Percentiles rank a stretch among this genome's conserved stretches.
phyloP scores from a whole-genome alignment of 2,113 vertebrate species.

The Gasterosteus nipponicus region DNA sequence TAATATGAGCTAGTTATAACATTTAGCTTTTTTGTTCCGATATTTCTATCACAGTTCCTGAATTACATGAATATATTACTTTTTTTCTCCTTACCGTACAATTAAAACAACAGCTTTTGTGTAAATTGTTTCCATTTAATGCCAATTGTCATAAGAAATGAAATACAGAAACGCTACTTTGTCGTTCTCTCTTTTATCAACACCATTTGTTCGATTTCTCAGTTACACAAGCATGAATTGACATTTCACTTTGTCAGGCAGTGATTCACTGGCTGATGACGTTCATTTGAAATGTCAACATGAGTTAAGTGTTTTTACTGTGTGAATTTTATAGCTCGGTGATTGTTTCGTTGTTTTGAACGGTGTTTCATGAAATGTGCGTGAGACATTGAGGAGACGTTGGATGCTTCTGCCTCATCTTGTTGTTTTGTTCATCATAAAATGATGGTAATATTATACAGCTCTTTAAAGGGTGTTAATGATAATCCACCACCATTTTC shows the following conservation, averaged over 20 bases:
- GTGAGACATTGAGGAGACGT: background rate
- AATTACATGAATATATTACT: background rate
- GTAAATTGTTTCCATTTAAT: background rate
- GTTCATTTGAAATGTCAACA: constrained; percentile 13
- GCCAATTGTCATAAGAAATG: background rate
- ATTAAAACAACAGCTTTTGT: background rate
- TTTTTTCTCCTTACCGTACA: background rate
- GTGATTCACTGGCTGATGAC: background rate
- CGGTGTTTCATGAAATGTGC: background rate
- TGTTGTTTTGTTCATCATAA: background rate
- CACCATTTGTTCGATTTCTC: background rate
- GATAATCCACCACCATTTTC: background rate
- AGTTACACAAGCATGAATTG: background rate
- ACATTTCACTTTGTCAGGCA: background rate
- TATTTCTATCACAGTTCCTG: background rate
- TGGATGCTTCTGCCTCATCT: background rate
- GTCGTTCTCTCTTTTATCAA: background rate
- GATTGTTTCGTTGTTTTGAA: background rate
- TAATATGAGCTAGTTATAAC: background rate
- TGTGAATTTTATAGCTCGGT: constrained; percentile 5
- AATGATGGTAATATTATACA: background rate
- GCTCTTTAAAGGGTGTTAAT: background rate
- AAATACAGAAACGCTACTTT: background rate
- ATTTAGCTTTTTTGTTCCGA: background rate
- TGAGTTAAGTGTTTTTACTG: constrained; percentile 11